Evolutionary conservation across 1,140 invertebrate genomes (phyloP).

Genomic region (Cotesia glomerata): DNA sequence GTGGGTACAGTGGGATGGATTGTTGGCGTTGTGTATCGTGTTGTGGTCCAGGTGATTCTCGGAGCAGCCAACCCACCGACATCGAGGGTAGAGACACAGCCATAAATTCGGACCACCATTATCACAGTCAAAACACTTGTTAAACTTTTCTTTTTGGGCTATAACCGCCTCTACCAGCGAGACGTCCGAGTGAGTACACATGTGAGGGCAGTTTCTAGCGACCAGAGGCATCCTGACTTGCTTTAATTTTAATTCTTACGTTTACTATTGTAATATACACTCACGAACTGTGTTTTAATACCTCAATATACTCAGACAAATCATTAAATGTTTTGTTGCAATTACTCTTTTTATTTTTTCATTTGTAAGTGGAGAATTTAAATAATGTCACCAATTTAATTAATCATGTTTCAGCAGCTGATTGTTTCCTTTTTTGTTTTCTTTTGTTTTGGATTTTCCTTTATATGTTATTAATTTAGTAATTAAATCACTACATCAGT

Average conservation of each 20-base stretch:
- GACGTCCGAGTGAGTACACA: conserved; percentile 50
- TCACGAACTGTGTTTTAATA: neutral
- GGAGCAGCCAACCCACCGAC: conserved; percentile 80
- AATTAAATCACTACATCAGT: neutral
- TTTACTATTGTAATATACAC: neutral
- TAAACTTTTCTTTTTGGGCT: conserved; percentile 48
- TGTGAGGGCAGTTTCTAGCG: conserved; percentile 53
- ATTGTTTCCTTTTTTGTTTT: conserved; percentile 13
- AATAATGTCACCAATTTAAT: neutral
- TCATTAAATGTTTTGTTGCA: too few relatives aligned
- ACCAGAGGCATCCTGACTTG: conserved; percentile 50
- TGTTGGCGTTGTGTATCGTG: conserved; percentile 75
- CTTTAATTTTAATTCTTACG: conserved; percentile 11
- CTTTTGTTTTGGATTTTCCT: conserved; percentile 4
- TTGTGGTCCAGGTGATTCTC: conserved; percentile 81
- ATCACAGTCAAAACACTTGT: conserved; percentile 55
- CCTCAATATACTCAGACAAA: too few relatives aligned
- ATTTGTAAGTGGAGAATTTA: too few relatives aligned
- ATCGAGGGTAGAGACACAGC: conserved; percentile 81
- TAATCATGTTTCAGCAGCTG: neutral
- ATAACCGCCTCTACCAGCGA: conserved; percentile 48
- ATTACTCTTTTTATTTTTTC: too few relatives aligned
- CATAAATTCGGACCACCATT: conserved; percentile 76
- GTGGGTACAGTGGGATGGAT: conserved; percentile 77
- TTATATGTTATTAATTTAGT: too few relatives aligned